Evolutionary conservation across 2,888 invertebrate genomes (phyloP), one percentile per base, ranked within the genome.

Genomic region (Lobophora halterata): DNA sequence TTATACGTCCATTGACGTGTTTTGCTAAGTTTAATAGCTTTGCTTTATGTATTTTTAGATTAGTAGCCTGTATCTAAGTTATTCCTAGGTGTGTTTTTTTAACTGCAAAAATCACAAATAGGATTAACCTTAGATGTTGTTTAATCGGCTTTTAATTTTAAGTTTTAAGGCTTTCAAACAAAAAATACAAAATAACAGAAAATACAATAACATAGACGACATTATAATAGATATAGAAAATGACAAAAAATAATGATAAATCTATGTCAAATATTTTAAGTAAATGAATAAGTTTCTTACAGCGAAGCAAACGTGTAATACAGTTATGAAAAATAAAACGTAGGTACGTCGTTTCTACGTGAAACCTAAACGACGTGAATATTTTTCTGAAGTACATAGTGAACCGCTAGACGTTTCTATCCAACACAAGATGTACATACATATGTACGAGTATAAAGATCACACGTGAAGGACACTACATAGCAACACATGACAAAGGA

Each of bases 401-500:
- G 37, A 46, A 26, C 31, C 18, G 18, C 42, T 42, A 49, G 28
- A 8, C 27, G 36, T 35, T 30, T 38, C 48, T 50, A 46, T 32
- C 32, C 20, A 14, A n/a, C 26, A 46, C 21, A 46, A 33, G 16
- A 14, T 48, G 41, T 53, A 48, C 38, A n/a, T n/a, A n/a, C n/a
- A n/a, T n/a, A n/a, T n/a, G n/a, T n/a, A n/a, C n/a, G n/a, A n/a
- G n/a, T n/a, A n/a, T n/a, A n/a, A 37, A 49, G 39, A 53, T 42
- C 42, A 53, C 46, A 44, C 34, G 40, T 46, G 30, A 29, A 39
- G 33, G 36, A 52, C 27, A 67, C 62, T 66, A 66, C 60, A 58
- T 58, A 51, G 47, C 35, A 58, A 71, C 68, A 71, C 69, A 71
- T 60, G 54, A 63, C 61, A 52, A n/a, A n/a, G 53, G 65, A 62